Evolutionary conservation across 2,888 invertebrate genomes (phyloP), one percentile per base, ranked within the genome.

Genomic region (Ctena decussata): DNA sequence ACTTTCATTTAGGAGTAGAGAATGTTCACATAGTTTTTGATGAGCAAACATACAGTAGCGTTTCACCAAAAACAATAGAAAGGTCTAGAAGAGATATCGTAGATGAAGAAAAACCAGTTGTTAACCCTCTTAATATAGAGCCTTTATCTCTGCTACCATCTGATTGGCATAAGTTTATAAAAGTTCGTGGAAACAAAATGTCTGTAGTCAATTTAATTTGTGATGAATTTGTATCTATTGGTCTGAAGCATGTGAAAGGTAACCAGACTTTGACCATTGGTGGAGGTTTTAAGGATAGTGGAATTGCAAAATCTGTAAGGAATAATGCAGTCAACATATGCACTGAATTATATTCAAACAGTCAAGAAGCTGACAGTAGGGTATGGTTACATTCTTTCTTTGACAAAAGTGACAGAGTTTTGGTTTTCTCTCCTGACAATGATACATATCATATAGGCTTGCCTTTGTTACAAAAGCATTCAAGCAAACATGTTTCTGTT

Each of bases 391-490:
- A 75, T 39, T 21, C 53, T n/a, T 41, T 57, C 15, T 6, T 15
- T n/a, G n/a, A 27, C 41, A 27, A 41, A 35, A n/a, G 41, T 27
- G 6, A 44, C 12, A 76, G 30, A 65, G 11, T 60, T 21, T 24
- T 76, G 5, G 65, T 76, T 65, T 39, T 35, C 30, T 76, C 76
- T 6, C 27, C 21, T 65, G 76, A 76, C 27, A 76, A 76, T 76
- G 76, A 76, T 30, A 76, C 76, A 11, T 76, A 76, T 41, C 60
- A 76, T 41, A 76, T 76, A 35, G 76, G 76, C 6, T 65, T 76
- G 30, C 65, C 76, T 24, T 15, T 76, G 30, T 21, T 60, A 8
- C 0, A 60, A 18, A 65, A n/a, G 24, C n/a, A 37, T 30, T n/a
- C 32, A 41, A 27, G 65, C 15, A 60, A 76, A 21, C 15, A 8